phyloP scores from a whole-genome alignment of 2,888 invertebrate genomes.

The Lasiommata megera region DNA sequence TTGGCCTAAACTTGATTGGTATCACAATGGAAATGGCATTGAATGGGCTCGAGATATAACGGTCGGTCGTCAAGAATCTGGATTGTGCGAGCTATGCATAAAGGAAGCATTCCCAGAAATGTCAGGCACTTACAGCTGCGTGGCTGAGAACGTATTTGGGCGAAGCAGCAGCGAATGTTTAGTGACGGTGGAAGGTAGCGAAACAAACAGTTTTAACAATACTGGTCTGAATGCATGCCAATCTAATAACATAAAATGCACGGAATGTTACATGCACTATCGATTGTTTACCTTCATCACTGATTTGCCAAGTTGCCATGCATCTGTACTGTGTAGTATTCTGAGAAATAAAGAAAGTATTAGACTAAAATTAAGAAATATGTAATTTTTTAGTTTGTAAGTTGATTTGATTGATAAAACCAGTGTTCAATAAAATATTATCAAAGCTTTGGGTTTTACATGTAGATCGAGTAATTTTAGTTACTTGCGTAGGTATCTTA shows the following conservation, averaged over 20 bases:
- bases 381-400: background rate
- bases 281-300: slow-evolving; percentile 25
- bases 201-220: slow-evolving; percentile 41
- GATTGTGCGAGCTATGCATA: slow-evolving; percentile 89
- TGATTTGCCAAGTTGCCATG: slow-evolving; percentile 68
- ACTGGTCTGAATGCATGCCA: slow-evolving; percentile 28
- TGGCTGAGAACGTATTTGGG: slow-evolving; percentile 91
- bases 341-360: slow-evolving; percentile 3
- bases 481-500: background rate
- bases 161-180: slow-evolving; percentile 88
- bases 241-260: slow-evolving; percentile 18
- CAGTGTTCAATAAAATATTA: background rate
- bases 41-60: slow-evolving; percentile 89
- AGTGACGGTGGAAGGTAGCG: slow-evolving; percentile 90
- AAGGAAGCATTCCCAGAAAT: slow-evolving; percentile 95
- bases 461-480: slow-evolving; percentile 4
- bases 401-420: background rate
- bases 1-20: slow-evolving; percentile 90
- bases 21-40: slow-evolving; percentile 86
- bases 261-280: slow-evolving; percentile 23
- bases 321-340: slow-evolving; percentile 66
- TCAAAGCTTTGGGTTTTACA: slow-evolving; percentile 1
- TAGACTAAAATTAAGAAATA: slow-evolving; percentile 2
- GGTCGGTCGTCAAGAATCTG: slow-evolving; percentile 88
- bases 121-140: slow-evolving; percentile 92